Percentiles rank a stretch among this genome's conserved stretches.
Evolutionary conservation across 2,113 vertebrate genomes (phyloP).

Genomic region (Pao palembangensis): DNA sequence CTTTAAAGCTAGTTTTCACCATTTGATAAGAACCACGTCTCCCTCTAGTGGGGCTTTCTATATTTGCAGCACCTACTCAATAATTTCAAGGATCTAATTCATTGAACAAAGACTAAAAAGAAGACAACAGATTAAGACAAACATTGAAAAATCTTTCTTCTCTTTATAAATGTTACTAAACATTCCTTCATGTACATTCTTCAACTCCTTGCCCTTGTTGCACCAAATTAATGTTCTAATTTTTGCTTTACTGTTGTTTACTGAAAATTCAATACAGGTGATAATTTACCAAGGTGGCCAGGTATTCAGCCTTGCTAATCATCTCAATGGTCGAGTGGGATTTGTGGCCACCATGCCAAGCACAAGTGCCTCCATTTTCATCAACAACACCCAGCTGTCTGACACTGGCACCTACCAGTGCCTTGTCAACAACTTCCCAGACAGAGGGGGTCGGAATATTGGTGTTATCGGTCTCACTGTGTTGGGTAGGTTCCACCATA

Average conservation of each 20-base stretch:
- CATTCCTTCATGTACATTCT: not conserved
- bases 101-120: too few relatives aligned
- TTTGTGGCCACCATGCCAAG: constrained; percentile 95
- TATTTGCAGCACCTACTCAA: too few relatives aligned
- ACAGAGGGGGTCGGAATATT: constrained; percentile 91
- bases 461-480: constrained; percentile 96
- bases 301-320: constrained; percentile 89
- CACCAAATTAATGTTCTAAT: not conserved
- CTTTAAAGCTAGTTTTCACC: not conserved
- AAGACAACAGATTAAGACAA: not conserved
- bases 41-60: constrained; percentile 49
- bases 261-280: constrained; percentile 76
- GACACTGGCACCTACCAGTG: constrained; percentile 99
- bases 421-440: constrained; percentile 97
- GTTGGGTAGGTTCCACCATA: constrained; percentile 75
- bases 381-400: constrained; percentile 96
- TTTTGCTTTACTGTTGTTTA: not conserved
- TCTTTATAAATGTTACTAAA: too few relatives aligned
- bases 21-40: constrained; percentile 25
- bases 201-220: too few relatives aligned
- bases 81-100: too few relatives aligned
- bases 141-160: not conserved
- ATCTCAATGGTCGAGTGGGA: constrained; percentile 90
- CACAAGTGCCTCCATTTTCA: constrained; percentile 98
- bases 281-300: constrained; percentile 97